Evolutionary conservation across 2,113 vertebrate species (phyloP).

Genomic region (Microcebus jonahi): DNA sequence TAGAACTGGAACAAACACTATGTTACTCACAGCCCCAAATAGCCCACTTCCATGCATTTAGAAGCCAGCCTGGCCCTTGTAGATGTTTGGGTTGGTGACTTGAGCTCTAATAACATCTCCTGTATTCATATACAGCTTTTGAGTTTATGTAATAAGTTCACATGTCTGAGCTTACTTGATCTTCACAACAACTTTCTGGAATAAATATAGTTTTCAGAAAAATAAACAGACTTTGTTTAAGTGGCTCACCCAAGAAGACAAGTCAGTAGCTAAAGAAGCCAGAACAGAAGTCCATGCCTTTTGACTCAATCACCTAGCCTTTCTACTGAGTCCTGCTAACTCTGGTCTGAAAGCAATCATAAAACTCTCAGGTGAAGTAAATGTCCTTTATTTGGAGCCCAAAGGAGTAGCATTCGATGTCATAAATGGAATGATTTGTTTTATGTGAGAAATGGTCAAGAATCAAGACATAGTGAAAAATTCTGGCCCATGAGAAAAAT

Average conservation of each 20-base stretch:
- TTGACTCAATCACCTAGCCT: neutral
- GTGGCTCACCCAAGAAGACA: neutral
- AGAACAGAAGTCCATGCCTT: neutral
- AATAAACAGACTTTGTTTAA: neutral
- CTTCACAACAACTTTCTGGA: neutral
- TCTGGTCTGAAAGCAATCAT: neutral
- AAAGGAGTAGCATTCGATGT: neutral
- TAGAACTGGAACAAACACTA: neutral
- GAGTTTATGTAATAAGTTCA: neutral
- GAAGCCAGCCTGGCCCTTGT: neutral
- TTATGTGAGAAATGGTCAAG: neutral
- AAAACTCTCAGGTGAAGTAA: neutral
- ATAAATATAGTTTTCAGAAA: neutral
- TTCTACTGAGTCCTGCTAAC: neutral
- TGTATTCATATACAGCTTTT: neutral
- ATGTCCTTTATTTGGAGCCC: neutral
- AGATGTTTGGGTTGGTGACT: neutral
- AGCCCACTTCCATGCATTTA: rapidly evolving
- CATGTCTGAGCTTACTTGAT: neutral
- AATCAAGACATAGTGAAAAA: neutral
- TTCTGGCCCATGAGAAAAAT: neutral
- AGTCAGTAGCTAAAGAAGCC: neutral
- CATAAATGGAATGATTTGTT: neutral
- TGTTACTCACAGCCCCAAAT: rapidly evolving
- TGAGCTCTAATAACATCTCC: neutral